Percentiles rank a stretch among this genome's conserved stretches.
phyloP scores from a whole-genome alignment of 2,888 invertebrate species.

The Drosophila basisetae region DNA sequence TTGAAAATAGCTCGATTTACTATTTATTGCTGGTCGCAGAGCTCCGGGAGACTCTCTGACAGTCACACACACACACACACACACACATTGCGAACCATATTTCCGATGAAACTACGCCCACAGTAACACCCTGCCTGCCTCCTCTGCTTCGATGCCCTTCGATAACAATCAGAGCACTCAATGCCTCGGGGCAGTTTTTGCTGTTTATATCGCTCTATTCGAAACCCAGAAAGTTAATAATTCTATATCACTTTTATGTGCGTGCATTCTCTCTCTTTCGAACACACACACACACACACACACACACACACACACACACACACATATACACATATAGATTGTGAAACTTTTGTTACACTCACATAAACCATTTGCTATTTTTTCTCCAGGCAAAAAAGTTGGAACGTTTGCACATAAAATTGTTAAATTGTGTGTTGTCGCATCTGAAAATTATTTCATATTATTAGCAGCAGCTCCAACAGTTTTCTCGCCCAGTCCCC shows the following conservation, averaged over 20 bases:
- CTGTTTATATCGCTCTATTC: slow-evolving; percentile 41
- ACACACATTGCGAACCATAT: not conserved
- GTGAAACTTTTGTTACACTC: slow-evolving; percentile 42
- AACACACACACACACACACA: not conserved
- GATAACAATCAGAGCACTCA: slow-evolving; percentile 21
- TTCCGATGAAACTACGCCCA: not conserved
- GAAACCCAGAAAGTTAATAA: slow-evolving; percentile 66
- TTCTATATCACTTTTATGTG: slow-evolving; percentile 69
- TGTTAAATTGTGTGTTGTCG: slow-evolving; percentile 47
- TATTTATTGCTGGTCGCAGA: slow-evolving; percentile 61
- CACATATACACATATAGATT: not conserved
- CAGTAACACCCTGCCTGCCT: not conserved
- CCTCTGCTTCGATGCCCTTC: not conserved
- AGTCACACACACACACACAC: slow-evolving; percentile 3
- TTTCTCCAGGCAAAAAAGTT: slow-evolving; percentile 26
- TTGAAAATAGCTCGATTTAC: slow-evolving; percentile 70
- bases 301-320: not conserved
- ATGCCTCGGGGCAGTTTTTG: slow-evolving; percentile 16
- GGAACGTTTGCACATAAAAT: slow-evolving; percentile 40
- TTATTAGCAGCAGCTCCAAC: slow-evolving; percentile 32
- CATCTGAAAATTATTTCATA: slow-evolving; percentile 45
- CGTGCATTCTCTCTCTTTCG: slow-evolving; percentile 2
- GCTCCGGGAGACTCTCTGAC: slow-evolving; percentile 20
- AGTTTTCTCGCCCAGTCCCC: not conserved
- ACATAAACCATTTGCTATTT: slow-evolving; percentile 45